Evolutionary conservation across 2,797 vertebrate genomes (phyloP).

Genomic region (Tarsius wallacei): DNA sequence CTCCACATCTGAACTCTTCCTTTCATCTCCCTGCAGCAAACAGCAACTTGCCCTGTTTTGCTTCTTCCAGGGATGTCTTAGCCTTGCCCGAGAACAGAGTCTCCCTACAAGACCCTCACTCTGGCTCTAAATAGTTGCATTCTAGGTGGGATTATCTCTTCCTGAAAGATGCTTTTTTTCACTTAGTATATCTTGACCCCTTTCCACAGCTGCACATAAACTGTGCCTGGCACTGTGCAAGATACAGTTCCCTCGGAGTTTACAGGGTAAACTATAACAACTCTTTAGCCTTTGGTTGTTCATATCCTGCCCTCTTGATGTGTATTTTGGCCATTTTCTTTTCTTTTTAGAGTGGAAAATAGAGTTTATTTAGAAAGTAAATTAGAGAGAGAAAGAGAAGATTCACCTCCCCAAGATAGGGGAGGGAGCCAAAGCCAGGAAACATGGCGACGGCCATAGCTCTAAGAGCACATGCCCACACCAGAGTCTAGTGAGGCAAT

Average conservation of each 20-base stretch:
- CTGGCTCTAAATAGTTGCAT: neutral
- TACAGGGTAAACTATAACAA: neutral
- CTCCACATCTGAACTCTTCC: neutral
- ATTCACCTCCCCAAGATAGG: no score
- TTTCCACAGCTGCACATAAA: neutral
- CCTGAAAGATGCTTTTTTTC: neutral
- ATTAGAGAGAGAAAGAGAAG: no score
- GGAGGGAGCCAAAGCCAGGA: no score
- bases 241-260: neutral
- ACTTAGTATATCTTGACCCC: neutral
- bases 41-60: neutral
- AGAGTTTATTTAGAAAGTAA: no score
- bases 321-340: neutral
- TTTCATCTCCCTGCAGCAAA: neutral
- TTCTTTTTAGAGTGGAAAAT: no score
- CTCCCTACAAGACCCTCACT: neutral
- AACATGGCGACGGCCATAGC: no score
- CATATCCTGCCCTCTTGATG: neutral
- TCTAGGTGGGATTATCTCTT: neutral
- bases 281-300: neutral
- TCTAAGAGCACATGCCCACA: no score
- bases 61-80: neutral
- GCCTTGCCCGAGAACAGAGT: neutral
- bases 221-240: neutral
- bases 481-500: no score